A percentile compares a stretch with the other conserved stretches of the same genome.
phyloP scores from a whole-genome alignment of 2,888 invertebrate species.

The Andrena flavipes region DNA sequence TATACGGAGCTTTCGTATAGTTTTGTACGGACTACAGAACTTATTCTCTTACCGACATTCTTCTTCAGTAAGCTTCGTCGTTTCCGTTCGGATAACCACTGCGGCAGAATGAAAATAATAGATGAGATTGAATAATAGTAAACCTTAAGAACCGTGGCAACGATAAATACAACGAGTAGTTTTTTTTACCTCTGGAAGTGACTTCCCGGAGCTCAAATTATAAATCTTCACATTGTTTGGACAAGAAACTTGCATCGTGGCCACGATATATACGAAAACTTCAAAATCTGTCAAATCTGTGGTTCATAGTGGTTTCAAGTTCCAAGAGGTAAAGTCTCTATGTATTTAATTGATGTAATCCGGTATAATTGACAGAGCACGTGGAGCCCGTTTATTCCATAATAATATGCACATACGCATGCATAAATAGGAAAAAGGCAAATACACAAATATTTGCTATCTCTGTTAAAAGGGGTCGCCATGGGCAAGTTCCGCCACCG shows the following conservation, averaged over 20 bases:
- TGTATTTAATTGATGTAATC: neutral
- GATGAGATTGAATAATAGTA: conserved; percentile 40
- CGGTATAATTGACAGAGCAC: too few species aligned
- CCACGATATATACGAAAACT: neutral
- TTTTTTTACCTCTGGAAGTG: conserved; percentile 94
- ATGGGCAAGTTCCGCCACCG: too few species aligned
- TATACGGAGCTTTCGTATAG: neutral
- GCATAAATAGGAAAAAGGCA: too few species aligned
- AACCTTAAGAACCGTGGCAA: conserved; percentile 15
- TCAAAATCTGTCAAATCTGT: conserved; percentile 15
- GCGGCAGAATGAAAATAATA: conserved; percentile 75
- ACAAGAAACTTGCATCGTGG: conserved; percentile 95
- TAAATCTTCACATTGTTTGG: conserved; percentile 99
- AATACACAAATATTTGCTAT: too few species aligned
- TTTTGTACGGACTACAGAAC: neutral
- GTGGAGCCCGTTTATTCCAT: too few species aligned
- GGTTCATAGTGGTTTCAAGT: conserved; percentile 1
- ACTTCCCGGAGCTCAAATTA: conserved; percentile 98
- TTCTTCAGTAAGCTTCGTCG: conserved; percentile 93
- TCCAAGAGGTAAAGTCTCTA: conserved; percentile 27
- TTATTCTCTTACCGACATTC: conserved; percentile 88
- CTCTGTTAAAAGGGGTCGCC: too few species aligned
- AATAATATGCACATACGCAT: too few species aligned
- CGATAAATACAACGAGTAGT: conserved; percentile 23
- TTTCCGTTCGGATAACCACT: conserved; percentile 96